A percentile compares a stretch with the other conserved stretches of the same genome.
These are phyloP conservation scores for Melanostoma mellinum DNA, from an alignment of 2,888 invertebrate genomes.

Conservation along the genomic window DNA sequence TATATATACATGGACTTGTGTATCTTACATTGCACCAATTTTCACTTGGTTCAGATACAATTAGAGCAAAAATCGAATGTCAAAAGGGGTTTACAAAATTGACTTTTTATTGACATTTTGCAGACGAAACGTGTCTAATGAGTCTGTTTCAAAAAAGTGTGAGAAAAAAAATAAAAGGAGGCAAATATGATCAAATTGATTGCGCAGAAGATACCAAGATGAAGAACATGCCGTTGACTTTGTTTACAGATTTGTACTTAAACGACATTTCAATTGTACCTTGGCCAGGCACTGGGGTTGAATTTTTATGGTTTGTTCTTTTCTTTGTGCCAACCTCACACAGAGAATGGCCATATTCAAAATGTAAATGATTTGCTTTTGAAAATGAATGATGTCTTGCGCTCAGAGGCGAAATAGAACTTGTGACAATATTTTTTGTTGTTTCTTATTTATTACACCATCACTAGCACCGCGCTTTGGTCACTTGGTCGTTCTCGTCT, in stretches of 20 bases:
- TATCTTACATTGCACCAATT: constrained; percentile 12
- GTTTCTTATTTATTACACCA: constrained; percentile 18
- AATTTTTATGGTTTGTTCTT: constrained; percentile 3
- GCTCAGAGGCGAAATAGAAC: constrained; percentile 14
- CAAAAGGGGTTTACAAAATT: constrained; percentile 2
- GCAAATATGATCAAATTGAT: no score
- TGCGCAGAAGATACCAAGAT: no score
- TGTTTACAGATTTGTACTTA: constrained; percentile 14
- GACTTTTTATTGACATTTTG: constrained; percentile 25
- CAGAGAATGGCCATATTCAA: constrained; percentile 25
- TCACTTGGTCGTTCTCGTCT: constrained; percentile 35
- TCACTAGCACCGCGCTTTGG: not conserved
- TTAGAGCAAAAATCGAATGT: constrained; percentile 19
- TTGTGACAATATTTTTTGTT: constrained; percentile 3
- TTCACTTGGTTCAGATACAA: constrained; percentile 34
- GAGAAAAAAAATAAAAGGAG: not conserved
- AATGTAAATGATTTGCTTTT: constrained; percentile 45
- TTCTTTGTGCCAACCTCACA: not conserved
- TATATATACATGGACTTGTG: not conserved
- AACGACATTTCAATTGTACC: constrained; percentile 10
- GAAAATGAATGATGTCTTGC: constrained; percentile 24
- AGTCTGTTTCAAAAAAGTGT: not conserved
- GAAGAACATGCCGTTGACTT: not conserved
- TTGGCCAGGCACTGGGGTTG: constrained; percentile 5
- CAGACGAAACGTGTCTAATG: constrained; percentile 10